Percentiles rank a stretch among this genome's conserved stretches.
These are phyloP conservation scores for Macrosoma leucophasiata DNA, from an alignment of 2,888 invertebrate genomes.

Conservation along the genomic window DNA sequence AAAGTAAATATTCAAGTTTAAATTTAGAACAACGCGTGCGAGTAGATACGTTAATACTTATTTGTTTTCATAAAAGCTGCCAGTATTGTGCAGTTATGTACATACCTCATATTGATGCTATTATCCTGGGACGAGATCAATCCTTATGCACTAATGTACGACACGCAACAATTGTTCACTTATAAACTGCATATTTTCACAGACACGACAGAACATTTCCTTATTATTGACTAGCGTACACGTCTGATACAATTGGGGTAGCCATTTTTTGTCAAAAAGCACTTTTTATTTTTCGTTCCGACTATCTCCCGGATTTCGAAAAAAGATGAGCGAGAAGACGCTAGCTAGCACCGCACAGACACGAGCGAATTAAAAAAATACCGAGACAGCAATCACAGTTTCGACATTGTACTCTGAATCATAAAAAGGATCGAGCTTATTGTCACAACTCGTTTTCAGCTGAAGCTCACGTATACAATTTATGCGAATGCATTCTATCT, in stretches of 20 bases:
- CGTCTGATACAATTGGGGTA: slow-evolving; percentile 53
- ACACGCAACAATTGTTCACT: slow-evolving; percentile 71
- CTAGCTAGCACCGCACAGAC: slow-evolving; percentile 59
- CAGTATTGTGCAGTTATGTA: slow-evolving; percentile 55
- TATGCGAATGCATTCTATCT: slow-evolving; percentile 26
- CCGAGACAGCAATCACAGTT: slow-evolving; percentile 25
- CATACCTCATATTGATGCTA: slow-evolving; percentile 70
- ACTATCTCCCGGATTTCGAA: slow-evolving; percentile 59
- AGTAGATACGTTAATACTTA: slow-evolving; percentile 56
- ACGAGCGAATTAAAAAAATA: slow-evolving; percentile 32
- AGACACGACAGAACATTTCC: slow-evolving; percentile 55
- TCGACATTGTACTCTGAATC: slow-evolving; percentile 17
- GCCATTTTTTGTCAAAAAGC: slow-evolving; percentile 72
- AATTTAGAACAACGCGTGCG: slow-evolving; percentile 58
- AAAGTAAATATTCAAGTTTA: slow-evolving; percentile 47
- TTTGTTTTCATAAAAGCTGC: slow-evolving; percentile 67
- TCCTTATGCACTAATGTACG: slow-evolving; percentile 69
- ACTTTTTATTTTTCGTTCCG: slow-evolving; percentile 52
- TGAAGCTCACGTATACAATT: slow-evolving; percentile 21
- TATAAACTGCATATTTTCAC: slow-evolving; percentile 67
- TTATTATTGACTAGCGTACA: slow-evolving; percentile 51
- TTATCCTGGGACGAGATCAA: slow-evolving; percentile 68
- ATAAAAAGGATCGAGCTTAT: slow-evolving; percentile 19
- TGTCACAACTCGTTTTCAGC: slow-evolving; percentile 21
- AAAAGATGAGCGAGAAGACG: slow-evolving; percentile 57